Base-by-base conservation (phyloP, 2,113 vertebrate species). In the Indicator indicator region DNA sequence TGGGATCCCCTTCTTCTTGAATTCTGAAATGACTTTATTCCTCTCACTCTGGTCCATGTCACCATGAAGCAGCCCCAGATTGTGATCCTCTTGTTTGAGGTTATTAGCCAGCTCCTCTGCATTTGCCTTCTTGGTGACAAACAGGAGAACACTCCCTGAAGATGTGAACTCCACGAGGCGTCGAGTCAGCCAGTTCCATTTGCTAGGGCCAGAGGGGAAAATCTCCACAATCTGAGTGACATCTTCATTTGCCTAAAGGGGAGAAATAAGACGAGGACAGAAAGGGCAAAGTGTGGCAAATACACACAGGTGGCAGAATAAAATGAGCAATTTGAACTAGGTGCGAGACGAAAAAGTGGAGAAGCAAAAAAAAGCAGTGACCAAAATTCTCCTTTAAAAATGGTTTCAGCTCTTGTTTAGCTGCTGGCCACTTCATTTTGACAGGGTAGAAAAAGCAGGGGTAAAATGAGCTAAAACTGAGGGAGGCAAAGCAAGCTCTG, bases 11-110 rank as follows among this genome's bases (percentile, higher is more conserved):
- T 99, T 99, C 92, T 99, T 99, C 97, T 99, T 99, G 89, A 99
- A 99, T 89, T 99, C 99, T 3, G 98, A 99, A 93, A 99, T 99
- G 91, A 99, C 99, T 95, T 99, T 99, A 97, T 99, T 99, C 97
- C 99, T 99, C 97, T 99, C 99, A 9, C 99, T 99, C 97, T 99
- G 99, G 97, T 99, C 99, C 99, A 99, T 99, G 96, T 99, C 99
- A 67, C 99, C 99, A 3, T 99, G 99, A 30, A 99, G 98, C 67
- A 99, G 97, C 38, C 99, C 99, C 76, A 99, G 97, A 77, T 97
- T 98, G 76, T 99, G 99, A 88, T 98, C 99, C 88, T 99, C 99
- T 95, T 99, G 98, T 18, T 96, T 98, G 69, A 99, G 98, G 96
- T 99, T 99, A 55, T 97, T 98, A 62, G 99, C 99, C 95, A 99